Conservation (phyloP, 2,113 vertebrate species). For the Tympanuchus pallidicinctus region DNA sequence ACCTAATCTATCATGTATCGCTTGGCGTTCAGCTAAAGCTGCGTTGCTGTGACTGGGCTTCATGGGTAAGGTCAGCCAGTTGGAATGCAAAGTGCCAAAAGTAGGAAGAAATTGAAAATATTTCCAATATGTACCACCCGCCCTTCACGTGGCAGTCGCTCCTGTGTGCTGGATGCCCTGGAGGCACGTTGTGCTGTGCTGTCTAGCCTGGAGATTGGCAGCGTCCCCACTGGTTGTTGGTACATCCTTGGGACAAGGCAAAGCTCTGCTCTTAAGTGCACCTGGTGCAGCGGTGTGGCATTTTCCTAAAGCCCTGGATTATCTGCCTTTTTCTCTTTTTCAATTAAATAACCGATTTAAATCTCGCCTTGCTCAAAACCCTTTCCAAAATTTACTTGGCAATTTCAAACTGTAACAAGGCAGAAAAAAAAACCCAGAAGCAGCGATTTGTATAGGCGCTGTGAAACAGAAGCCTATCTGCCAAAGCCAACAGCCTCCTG, state of each 20-base stretch:
- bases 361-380: neutral
- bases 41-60: no score
- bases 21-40: neutral
- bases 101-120: rapidly evolving
- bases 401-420: neutral
- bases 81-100: neutral
- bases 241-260: constrained; percentile 8
- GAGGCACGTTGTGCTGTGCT: rapidly evolving
- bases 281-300: rapidly evolving
- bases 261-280: neutral
- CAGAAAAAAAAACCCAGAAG: neutral
- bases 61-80: neutral
- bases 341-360: constrained; percentile 14
- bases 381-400: neutral
- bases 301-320: neutral
- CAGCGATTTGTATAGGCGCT: rapidly evolving
- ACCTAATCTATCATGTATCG: neutral
- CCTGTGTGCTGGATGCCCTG: rapidly evolving
- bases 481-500: neutral
- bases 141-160: neutral
- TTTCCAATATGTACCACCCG: rapidly evolving
- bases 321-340: neutral
- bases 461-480: neutral
- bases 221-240: neutral
- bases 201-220: neutral